Evolutionary conservation across 2,113 vertebrate genomes (phyloP), one percentile per base, ranked within the genome.

Genomic region (Motacilla alba): DNA sequence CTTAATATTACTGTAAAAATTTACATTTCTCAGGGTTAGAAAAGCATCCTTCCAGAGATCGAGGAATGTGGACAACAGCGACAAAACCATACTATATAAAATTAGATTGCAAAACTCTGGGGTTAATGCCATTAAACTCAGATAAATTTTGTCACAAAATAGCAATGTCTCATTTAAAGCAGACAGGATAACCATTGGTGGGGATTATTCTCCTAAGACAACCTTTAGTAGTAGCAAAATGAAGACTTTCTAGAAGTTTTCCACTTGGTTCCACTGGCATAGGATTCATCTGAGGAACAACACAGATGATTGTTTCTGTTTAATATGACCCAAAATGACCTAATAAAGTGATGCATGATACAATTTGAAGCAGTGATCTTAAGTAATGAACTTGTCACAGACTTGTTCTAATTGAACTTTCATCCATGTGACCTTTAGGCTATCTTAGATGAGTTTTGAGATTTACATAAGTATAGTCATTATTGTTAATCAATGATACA

Each of bases 11-110:
- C 23, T 52, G 7, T 35, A 64, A 86, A 91, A 88, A 55, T 76
- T 67, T 63, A 49, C 23, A 46, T 85, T 79, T 92, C 58, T 83
- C 41, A 53, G 30, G 49, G 67, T 85, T 84, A 85, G 91, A 80
- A 79, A 73, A 67, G 10, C 59, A 64, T 73, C 47, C 9, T 80
- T 77, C 35, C 30, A 64, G 75, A 90, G 39, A 74, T 39, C 3
- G 31, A 95, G 27, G 24, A 78, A 75, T n/a, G 28, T 0, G 0
- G 28, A 93, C 27, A 80, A 70, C 27, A 67, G 21, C 16, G 86
- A 50, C 44, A 74, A 93, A 91, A 91, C 23, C 3, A 43, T n/a
- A 33, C 15, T 43, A 3, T 56, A 52, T 41, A 62, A 83, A 91
- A 79, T 68, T 15, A 39, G 43, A 56, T 77, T 49, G 30, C 47